These are phyloP conservation scores for Rhinolophus ferrumequinum DNA, from an alignment of 2,113 vertebrate species.

Conservation along the genomic window DNA sequence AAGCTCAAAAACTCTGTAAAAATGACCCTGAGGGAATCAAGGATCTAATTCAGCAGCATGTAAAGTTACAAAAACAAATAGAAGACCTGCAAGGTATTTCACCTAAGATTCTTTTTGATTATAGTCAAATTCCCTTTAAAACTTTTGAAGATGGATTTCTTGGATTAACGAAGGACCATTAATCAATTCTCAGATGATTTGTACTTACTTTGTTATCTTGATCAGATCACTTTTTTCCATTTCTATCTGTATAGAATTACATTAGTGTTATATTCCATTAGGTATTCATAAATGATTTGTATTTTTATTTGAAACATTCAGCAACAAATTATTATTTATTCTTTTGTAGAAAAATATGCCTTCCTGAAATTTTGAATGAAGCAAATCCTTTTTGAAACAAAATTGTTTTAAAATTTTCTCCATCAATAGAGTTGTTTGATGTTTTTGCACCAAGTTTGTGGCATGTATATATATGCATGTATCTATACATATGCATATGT, in stretches of 20 bases:
- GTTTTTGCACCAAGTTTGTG: background rate
- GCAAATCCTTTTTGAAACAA: conserved; percentile 2
- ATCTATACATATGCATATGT: too few species aligned
- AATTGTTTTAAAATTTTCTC: background rate
- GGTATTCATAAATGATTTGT: conserved; percentile 18
- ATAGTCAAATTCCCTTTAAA: conserved; percentile 27
- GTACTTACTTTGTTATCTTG: conserved; percentile 19
- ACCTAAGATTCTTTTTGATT: conserved; percentile 66
- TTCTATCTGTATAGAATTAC: conserved; percentile 29
- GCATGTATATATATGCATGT: background rate
- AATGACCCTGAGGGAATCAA: conserved; percentile 84
- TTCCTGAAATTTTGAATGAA: conserved; percentile 43
- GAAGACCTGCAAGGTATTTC: conserved; percentile 82
- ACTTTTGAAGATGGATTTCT: conserved; percentile 59
- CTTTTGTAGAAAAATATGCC: background rate
- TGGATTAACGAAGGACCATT: conserved; percentile 1
- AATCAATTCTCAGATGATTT: conserved; percentile 32
- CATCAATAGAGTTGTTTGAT: background rate
- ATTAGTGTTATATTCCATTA: background rate
- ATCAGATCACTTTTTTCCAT: conserved; percentile 30
- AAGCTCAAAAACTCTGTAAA: conserved; percentile 87
- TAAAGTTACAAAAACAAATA: conserved; percentile 81
- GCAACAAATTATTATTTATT: background rate
- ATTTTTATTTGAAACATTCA: conserved; percentile 50
- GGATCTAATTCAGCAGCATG: conserved; percentile 89